A percentile compares a stretch with the other conserved stretches of the same genome.
Conservation (phyloP, 2,113 vertebrate genomes). For the Heloderma charlesbogerti region DNA sequence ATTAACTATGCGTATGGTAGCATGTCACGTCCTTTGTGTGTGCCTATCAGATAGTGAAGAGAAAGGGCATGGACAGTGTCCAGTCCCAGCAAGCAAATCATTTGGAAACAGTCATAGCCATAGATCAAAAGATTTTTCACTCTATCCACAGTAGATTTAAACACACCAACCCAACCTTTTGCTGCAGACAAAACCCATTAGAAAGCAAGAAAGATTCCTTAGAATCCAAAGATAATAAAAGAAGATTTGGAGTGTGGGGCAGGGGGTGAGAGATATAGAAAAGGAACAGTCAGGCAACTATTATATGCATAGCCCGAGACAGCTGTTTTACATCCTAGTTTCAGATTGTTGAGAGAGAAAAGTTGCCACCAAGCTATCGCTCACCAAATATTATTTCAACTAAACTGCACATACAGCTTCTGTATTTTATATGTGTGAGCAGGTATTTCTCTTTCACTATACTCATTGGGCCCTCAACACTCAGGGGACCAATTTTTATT, state of each 20-base stretch:
- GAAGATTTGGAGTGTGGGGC: conserved; percentile 63
- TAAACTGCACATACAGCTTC: conserved; percentile 70
- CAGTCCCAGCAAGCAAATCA: conserved; percentile 91
- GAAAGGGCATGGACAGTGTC: conserved; percentile 90
- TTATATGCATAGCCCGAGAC: conserved; percentile 74
- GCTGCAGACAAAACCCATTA: conserved; percentile 77
- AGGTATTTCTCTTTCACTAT: conserved; percentile 41
- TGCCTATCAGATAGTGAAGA: conserved; percentile 85
- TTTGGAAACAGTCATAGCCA: conserved; percentile 85
- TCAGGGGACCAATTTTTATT: conserved; percentile 40
- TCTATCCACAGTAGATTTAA: conserved; percentile 80
- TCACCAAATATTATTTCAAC: conserved; percentile 77
- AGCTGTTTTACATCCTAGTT: conserved; percentile 80
- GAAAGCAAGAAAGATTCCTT: conserved; percentile 84
- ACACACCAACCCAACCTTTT: conserved; percentile 73
- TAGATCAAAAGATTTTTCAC: conserved; percentile 91
- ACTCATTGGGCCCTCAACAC: conserved; percentile 41
- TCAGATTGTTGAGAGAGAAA: conserved; percentile 73
- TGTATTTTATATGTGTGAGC: conserved; percentile 60
- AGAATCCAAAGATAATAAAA: conserved; percentile 86
- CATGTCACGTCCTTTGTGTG: conserved; percentile 78
- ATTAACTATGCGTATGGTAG: conserved; percentile 84
- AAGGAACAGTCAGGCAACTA: conserved; percentile 79
- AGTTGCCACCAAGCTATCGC: conserved; percentile 71
- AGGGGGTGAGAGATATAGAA: conserved; percentile 79